phyloP scores from a whole-genome alignment of 2,797 vertebrate species.

The Hippoglossus hippoglossus region DNA sequence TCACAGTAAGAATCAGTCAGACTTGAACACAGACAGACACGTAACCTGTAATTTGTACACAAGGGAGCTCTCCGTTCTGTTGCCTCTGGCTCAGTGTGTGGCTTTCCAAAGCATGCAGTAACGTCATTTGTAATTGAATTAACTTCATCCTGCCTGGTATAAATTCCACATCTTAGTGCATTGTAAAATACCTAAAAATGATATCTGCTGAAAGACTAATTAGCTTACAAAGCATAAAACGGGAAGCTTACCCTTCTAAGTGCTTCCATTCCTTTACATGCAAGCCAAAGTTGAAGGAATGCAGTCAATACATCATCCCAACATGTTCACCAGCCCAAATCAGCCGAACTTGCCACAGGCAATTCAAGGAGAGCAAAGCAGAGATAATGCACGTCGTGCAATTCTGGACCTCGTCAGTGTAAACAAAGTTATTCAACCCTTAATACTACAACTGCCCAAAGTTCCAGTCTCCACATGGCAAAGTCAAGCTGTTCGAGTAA shows the following conservation, averaged over 20 bases:
- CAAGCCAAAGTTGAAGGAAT: slow-evolving; percentile 56
- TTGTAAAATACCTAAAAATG: slow-evolving; percentile 25
- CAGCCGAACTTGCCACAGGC: slow-evolving; percentile 48
- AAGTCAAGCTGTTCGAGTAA: slow-evolving; percentile 48
- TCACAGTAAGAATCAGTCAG: slow-evolving; percentile 53
- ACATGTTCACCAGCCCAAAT: slow-evolving; percentile 51
- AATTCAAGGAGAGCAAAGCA: slow-evolving; percentile 35
- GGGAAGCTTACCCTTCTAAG: slow-evolving; percentile 27
- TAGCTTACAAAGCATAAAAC: slow-evolving; percentile 29
- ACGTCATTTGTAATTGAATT: slow-evolving; percentile 78
- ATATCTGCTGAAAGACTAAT: slow-evolving; percentile 23
- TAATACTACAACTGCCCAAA: slow-evolving; percentile 33
- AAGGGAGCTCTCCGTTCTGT: slow-evolving; percentile 68
- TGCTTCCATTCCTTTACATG: slow-evolving; percentile 29
- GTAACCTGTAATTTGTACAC: slow-evolving; percentile 81
- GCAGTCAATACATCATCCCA: slow-evolving; percentile 60
- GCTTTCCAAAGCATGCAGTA: slow-evolving; percentile 67
- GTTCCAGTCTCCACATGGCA: slow-evolving; percentile 42
- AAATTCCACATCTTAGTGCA: slow-evolving; percentile 33
- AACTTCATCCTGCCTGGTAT: slow-evolving; percentile 57
- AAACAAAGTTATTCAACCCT: slow-evolving; percentile 60
- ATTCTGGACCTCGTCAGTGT: slow-evolving; percentile 45
- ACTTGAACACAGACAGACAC: slow-evolving; percentile 68
- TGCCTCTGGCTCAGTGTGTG: slow-evolving; percentile 73
- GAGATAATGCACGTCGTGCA: slow-evolving; percentile 45